Conservation (phyloP, 2,888 invertebrate genomes). For the Calameuta filiformis region DNA sequence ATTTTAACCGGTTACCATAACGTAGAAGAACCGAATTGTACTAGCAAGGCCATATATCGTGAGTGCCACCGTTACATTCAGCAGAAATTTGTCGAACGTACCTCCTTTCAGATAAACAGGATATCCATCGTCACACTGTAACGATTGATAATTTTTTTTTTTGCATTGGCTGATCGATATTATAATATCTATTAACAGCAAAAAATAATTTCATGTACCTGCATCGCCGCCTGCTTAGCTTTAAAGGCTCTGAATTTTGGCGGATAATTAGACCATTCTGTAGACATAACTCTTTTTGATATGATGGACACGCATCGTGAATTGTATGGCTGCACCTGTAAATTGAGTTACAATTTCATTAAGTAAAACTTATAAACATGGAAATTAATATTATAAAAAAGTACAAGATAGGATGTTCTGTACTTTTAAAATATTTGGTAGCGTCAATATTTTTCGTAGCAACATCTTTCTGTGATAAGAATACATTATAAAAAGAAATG, state of each 20-base stretch:
- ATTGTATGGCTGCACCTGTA: neutral
- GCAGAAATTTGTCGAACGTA: slow-evolving; percentile 67
- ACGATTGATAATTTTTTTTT: slow-evolving; percentile 25
- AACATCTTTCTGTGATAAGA: neutral
- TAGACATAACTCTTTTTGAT: neutral
- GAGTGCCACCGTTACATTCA: slow-evolving; percentile 8
- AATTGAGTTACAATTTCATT: neutral
- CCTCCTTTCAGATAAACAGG: slow-evolving; percentile 74
- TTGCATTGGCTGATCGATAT: neutral
- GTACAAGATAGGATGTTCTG: neutral
- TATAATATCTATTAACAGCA: neutral
- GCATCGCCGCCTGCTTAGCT: slow-evolving; percentile 46
- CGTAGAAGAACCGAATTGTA: neutral
- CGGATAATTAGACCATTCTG: neutral
- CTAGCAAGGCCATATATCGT: slow-evolving; percentile 10
- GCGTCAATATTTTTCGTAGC: neutral
- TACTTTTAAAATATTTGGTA: neutral
- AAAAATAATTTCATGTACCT: slow-evolving; percentile 35
- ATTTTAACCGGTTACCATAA: neutral
- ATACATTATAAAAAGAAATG: neutral
- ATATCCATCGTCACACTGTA: slow-evolving; percentile 71
- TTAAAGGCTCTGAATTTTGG: slow-evolving; percentile 37
- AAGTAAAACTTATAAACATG: neutral
- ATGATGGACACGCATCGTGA: neutral
- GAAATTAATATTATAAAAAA: neutral